Percentiles rank a stretch among this genome's conserved stretches.
phyloP scores from a whole-genome alignment of 1,140 invertebrate species.

The Drosophila ambigua region DNA sequence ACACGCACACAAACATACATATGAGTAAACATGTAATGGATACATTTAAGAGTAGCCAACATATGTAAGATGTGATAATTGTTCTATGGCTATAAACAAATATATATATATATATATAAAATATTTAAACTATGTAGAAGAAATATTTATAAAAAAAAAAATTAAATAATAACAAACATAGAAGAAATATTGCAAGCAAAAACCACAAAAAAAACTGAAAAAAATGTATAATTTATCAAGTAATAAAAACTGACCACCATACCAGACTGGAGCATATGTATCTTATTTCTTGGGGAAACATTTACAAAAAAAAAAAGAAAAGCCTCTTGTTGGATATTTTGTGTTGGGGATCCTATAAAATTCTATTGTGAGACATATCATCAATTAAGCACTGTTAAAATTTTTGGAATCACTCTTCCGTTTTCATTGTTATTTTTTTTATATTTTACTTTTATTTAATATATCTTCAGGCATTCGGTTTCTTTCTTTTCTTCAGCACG shows the following conservation, averaged over 20 bases:
- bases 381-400: background rate
- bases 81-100: constrained; percentile 72
- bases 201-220: constrained; percentile 48
- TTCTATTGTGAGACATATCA: background rate
- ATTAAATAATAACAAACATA: constrained; percentile 18
- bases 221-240: constrained; percentile 63
- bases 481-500: too few relatives aligned
- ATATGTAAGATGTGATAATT: constrained; percentile 80
- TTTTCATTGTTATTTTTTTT: background rate
- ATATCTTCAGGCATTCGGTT: too few relatives aligned
- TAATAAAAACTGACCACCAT: constrained; percentile 75
- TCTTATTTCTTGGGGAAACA: constrained; percentile 2
- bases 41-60: constrained; percentile 75
- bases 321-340: too few relatives aligned
- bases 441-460: background rate
- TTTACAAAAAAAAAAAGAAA: background rate
- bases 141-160: constrained; percentile 54
- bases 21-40: constrained; percentile 78
- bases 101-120: constrained; percentile 31
- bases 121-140: constrained; percentile 49
- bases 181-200: constrained; percentile 43
- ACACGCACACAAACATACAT: constrained; percentile 53
- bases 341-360: too few relatives aligned
- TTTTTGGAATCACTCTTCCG: background rate
- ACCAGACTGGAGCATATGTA: constrained; percentile 56